phyloP scores from a whole-genome alignment of 2,113 vertebrate species.

The Tragelaphus strepsiceros region DNA sequence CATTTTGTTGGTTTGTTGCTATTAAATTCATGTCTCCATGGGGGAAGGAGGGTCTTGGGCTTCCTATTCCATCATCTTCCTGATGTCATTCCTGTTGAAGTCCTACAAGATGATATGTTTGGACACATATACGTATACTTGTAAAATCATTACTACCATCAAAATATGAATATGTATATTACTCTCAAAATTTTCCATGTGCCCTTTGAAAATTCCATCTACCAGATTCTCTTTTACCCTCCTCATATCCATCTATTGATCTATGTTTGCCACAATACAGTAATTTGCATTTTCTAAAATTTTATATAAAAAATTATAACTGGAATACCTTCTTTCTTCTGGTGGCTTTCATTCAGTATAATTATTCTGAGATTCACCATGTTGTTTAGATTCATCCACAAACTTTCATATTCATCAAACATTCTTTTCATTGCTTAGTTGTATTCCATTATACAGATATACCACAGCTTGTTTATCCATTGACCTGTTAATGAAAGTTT shows the following conservation, averaged over 20 bases:
- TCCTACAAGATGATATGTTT: background rate
- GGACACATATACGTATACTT: too few relatives aligned
- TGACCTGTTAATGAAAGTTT: background rate
- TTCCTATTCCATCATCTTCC: background rate
- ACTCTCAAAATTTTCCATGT: background rate
- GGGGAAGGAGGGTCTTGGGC: background rate
- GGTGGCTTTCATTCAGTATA: background rate
- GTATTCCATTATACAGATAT: background rate
- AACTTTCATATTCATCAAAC: background rate
- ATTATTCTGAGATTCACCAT: background rate
- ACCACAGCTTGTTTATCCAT: background rate
- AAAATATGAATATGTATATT: background rate
- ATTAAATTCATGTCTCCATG: background rate
- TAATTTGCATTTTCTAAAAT: background rate
- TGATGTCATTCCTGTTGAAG: background rate
- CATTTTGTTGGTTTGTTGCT: background rate
- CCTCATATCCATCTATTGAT: background rate
- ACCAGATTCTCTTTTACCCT: background rate
- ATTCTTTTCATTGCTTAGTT: background rate
- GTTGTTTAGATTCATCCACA: background rate
- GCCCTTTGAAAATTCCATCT: background rate
- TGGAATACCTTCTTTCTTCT: background rate
- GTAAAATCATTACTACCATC: background rate
- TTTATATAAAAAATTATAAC: background rate
- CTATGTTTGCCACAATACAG: background rate